A percentile compares a stretch with the other conserved stretches of the same genome.
Conservation (phyloP, 2,113 vertebrate species). For the Myiopsitta monachus region DNA sequence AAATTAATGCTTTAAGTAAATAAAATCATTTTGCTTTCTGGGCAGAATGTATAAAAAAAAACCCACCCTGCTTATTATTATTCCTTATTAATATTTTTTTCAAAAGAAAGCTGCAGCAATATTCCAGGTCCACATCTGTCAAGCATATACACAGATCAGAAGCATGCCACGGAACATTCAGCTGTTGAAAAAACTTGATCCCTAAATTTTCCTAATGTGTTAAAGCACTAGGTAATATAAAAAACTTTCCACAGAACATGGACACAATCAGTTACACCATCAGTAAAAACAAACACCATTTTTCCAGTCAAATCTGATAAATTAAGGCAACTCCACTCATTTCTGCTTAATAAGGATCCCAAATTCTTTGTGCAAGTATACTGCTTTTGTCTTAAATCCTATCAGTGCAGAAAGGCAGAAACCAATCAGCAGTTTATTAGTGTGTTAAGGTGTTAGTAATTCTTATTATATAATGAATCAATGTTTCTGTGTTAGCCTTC, state of each 20-base stretch:
- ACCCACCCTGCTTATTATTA: background rate
- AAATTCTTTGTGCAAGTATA: background rate
- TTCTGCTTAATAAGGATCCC: conserved; percentile 2
- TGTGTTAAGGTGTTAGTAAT: conserved; percentile 10
- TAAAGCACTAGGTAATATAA: background rate
- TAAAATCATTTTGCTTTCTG: background rate
- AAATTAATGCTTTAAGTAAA: background rate
- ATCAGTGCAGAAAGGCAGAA: conserved; percentile 49
- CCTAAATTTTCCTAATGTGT: background rate
- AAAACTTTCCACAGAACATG: background rate
- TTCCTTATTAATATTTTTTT: conserved; percentile 10
- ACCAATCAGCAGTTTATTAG: conserved; percentile 40
- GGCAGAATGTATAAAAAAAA: background rate
- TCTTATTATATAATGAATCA: conserved; percentile 35
- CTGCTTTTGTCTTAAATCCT: conserved; percentile 23
- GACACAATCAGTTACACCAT: background rate
- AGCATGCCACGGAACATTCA: background rate
- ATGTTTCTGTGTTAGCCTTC: background rate
- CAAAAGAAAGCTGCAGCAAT: background rate
- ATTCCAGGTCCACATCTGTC: conserved; percentile 24
- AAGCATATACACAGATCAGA: conserved; percentile 37
- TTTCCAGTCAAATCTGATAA: conserved; percentile 13
- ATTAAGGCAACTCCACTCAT: background rate
- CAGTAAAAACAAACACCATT: background rate
- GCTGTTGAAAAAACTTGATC: background rate